Evolutionary conservation across 2,113 vertebrate genomes (phyloP), one percentile per base, ranked within the genome.

Genomic region (Centropus bengalensis): DNA sequence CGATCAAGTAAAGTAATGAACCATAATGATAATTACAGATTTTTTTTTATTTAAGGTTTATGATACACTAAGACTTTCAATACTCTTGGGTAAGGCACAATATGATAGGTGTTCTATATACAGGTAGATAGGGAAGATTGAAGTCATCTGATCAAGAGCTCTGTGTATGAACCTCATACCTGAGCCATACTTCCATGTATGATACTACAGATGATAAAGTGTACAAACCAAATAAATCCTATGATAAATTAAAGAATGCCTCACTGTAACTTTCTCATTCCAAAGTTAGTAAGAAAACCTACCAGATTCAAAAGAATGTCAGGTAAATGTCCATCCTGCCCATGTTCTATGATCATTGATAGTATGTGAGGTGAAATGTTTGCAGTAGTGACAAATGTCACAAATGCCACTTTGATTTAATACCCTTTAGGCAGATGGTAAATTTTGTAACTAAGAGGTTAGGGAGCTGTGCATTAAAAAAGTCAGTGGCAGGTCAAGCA

Each of bases 361-460:
- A 51, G 44, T 16, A 24, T 4, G 55, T 28, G 9, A 0, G 0
- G 17, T 24, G 36, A 74, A 56, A 32, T 18, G 7, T 36, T 36
- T 44, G 12, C 55, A 66, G 30, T 32, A 30, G 19, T 75, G 69
- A 36, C 13, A 63, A 55, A 70, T 27, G 23, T 56, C 59, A 70
- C 18, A 51, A 88, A 78, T 33, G 10, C 42, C 40, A 12, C 40
- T 64, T 5, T 8, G 23, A 60, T 10, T 58, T 58, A n/a, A 36
- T 32, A 26, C 40, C 11, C 28, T 69, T 55, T 56, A 45, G 56
- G 55, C 51, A 54, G 51, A 54, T 30, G 28, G 38, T 49, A 33
- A 38, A 44, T n/a, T 77, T 60, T 24, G 45, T 36, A 23, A 45
- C 8, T 7, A 78, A 63, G 27, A 69, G 15, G 5, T 32, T 24